Evolutionary conservation across 2,888 invertebrate species (phyloP).

Genomic region (Cinara cedri): DNA sequence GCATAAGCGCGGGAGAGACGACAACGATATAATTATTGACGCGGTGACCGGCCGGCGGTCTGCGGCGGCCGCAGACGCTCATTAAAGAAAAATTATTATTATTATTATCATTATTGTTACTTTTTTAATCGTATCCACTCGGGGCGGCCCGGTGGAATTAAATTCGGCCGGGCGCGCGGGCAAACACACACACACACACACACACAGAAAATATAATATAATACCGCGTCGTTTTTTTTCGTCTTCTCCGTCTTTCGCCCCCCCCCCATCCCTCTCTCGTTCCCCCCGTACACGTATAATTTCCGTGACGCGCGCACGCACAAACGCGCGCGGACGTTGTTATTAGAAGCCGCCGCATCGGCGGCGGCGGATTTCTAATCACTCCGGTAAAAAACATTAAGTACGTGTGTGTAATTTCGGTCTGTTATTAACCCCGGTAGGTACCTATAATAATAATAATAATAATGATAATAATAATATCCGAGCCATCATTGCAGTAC

Average conservation of each 20-base stretch:
- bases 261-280: too few species aligned
- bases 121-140: conserved; percentile 34
- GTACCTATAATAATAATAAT: too few species aligned
- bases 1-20: too few species aligned
- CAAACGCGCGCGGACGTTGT: conserved; percentile 14
- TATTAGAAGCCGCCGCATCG: not conserved
- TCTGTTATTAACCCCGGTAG: conserved; percentile 36
- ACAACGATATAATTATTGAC: conserved; percentile 20
- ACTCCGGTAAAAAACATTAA: conserved; percentile 48
- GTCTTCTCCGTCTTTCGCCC: too few species aligned
- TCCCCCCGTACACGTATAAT: conserved; percentile 6
- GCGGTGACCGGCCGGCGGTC: conserved; percentile 17
- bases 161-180: conserved; percentile 17
- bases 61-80: conserved; percentile 22
- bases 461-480: too few species aligned
- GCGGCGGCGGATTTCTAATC: conserved; percentile 55
- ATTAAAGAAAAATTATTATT: conserved; percentile 53
- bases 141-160: conserved; percentile 17
- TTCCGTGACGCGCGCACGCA: not conserved
- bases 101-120: conserved; percentile 34
- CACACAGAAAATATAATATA: too few species aligned
- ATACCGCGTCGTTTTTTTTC: too few species aligned
- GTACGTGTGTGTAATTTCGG: conserved; percentile 54
- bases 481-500: too few species aligned
- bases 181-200: not conserved